These are phyloP conservation scores for Abrostola tripartita DNA, from an alignment of 2,888 invertebrate species.

Conservation along the genomic window DNA sequence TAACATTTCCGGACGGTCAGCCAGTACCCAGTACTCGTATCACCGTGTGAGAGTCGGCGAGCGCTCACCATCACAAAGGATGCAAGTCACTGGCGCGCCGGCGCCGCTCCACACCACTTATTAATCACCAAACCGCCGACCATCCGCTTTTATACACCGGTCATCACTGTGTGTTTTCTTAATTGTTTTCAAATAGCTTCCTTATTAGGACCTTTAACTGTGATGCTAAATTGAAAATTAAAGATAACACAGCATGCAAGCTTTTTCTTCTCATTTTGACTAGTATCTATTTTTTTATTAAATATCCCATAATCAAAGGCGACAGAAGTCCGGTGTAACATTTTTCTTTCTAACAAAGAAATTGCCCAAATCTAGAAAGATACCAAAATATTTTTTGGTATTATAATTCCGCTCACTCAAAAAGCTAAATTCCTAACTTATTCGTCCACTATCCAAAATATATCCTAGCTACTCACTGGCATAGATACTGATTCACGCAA, in stretches of 20 bases:
- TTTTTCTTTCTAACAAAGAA: no score
- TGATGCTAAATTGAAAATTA: neutral
- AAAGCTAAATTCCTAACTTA: neutral
- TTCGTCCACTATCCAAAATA: neutral
- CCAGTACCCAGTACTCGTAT: slow-evolving; percentile 4
- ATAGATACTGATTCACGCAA: slow-evolving; percentile 26
- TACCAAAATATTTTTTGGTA: no score
- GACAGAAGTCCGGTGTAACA: no score
- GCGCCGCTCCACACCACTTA: slow-evolving; percentile 71
- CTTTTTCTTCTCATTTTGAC: neutral
- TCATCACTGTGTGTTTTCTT: slow-evolving; percentile 57
- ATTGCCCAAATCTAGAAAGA: no score
- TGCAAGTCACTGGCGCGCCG: slow-evolving; percentile 83
- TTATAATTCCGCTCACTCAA: neutral
- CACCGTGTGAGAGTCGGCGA: slow-evolving; percentile 66
- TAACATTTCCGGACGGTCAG: no score
- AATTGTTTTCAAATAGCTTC: slow-evolving; percentile 58
- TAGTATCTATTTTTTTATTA: neutral
- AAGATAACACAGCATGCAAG: neutral
- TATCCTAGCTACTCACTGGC: slow-evolving; percentile 20
- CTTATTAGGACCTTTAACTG: slow-evolving; percentile 30
- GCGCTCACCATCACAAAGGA: slow-evolving; percentile 50
- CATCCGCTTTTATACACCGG: slow-evolving; percentile 37
- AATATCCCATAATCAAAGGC: no score
- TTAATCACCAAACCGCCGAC: slow-evolving; percentile 77